A percentile compares a stretch with the other conserved stretches of the same genome.
These are phyloP conservation scores for Mythimna lalbum DNA, from an alignment of 2,888 invertebrate species.

Conservation along the genomic window DNA sequence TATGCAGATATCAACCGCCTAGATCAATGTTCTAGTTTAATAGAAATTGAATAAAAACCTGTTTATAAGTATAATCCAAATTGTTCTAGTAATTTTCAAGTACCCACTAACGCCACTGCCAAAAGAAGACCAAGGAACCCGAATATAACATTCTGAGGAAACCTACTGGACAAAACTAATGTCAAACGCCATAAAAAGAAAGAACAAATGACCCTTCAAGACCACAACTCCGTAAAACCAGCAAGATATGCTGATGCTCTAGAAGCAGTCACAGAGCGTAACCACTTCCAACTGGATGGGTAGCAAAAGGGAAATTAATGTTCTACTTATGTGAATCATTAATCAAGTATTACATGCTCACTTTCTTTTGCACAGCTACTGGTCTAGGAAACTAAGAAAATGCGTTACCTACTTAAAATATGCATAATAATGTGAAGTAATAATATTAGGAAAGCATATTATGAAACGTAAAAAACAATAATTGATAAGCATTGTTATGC, in stretches of 20 bases:
- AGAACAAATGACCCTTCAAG: too few relatives aligned
- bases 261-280: constrained; percentile 39
- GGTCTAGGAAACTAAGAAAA: constrained; percentile 30
- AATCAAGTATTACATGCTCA: constrained; percentile 59
- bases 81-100: neutral
- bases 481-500: neutral
- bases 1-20: constrained; percentile 26
- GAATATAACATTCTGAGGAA: neutral
- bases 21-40: constrained; percentile 27
- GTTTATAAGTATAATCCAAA: constrained; percentile 11
- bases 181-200: neutral
- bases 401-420: constrained; percentile 11
- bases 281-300: constrained; percentile 47
- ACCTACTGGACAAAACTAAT: neutral
- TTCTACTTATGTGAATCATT: constrained; percentile 63
- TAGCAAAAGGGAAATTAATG: constrained; percentile 64
- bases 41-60: constrained; percentile 14
- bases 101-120: neutral
- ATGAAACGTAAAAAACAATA: neutral
- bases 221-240: neutral
- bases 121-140: neutral
- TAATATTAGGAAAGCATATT: neutral
- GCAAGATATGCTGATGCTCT: constrained; percentile 7
- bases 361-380: constrained; percentile 56
- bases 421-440: neutral